A percentile compares a stretch with the other conserved stretches of the same genome.
Conservation (phyloP, 1,140 invertebrate species). For the Cotesia glomerata region DNA sequence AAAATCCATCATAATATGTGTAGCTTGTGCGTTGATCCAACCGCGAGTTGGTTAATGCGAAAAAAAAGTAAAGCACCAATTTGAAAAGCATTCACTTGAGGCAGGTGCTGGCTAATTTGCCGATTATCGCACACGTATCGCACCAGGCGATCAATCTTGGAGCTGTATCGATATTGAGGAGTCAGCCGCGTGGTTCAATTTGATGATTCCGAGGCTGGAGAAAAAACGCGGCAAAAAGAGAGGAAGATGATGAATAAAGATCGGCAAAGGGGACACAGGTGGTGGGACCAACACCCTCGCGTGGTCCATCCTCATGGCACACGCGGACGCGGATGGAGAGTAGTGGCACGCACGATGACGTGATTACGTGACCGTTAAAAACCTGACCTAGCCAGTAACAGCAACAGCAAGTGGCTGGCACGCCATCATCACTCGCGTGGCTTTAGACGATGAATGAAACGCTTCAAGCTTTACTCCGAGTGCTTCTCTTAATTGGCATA, state of each 20-base stretch:
- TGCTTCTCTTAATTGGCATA: slow-evolving; percentile 29
- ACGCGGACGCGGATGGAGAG: slow-evolving; percentile 17
- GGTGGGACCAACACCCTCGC: slow-evolving; percentile 37
- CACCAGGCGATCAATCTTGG: background rate
- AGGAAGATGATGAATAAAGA: background rate
- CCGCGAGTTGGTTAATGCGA: slow-evolving; percentile 3
- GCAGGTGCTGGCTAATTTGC: slow-evolving; percentile 37
- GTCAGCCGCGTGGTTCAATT: no score
- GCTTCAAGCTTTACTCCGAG: slow-evolving; percentile 24
- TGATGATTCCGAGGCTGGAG: background rate
- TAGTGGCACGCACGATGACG: slow-evolving; percentile 53
- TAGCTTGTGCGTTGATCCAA: slow-evolving; percentile 24
- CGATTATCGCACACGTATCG: slow-evolving; percentile 41
- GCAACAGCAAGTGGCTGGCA: slow-evolving; percentile 13
- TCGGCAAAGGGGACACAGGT: background rate
- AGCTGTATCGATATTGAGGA: no score
- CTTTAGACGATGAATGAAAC: slow-evolving; percentile 28
- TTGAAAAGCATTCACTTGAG: background rate
- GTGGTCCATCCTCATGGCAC: slow-evolving; percentile 47
- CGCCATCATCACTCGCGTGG: slow-evolving; percentile 26
- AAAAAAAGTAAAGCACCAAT: background rate
- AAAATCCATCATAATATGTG: slow-evolving; percentile 29
- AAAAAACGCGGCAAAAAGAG: background rate
- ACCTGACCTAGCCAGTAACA: slow-evolving; percentile 49
- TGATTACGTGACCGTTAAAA: slow-evolving; percentile 57